These are phyloP conservation scores for Indicator maculatus DNA, from an alignment of 2,113 vertebrate genomes.

Conservation along the genomic window DNA sequence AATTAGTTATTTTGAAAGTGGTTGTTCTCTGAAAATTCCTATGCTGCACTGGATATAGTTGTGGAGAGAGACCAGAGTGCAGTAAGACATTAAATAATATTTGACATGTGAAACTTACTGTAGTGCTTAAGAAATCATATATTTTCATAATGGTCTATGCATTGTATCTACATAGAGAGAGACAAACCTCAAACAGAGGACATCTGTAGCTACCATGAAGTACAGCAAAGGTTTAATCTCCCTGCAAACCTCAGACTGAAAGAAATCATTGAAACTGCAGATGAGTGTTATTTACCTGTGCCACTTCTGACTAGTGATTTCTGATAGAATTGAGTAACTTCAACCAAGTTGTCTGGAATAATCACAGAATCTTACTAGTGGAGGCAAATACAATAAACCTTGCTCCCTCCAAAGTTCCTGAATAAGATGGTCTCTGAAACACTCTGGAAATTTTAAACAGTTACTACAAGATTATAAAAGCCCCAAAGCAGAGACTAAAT, in stretches of 20 bases:
- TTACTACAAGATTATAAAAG: conserved; percentile 9
- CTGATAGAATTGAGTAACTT: not conserved
- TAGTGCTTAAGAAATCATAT: not conserved
- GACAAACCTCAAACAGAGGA: not conserved
- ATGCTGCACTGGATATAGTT: rapidly evolving
- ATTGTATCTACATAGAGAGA: not conserved
- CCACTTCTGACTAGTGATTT: not conserved
- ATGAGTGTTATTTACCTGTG: not conserved
- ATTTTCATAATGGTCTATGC: not conserved
- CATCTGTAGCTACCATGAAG: not conserved
- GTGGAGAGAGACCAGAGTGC: not conserved
- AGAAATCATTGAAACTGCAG: not conserved
- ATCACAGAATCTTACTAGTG: not conserved
- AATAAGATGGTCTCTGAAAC: not conserved
- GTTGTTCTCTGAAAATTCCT: not conserved
- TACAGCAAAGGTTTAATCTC: not conserved
- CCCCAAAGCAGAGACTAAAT: not conserved
- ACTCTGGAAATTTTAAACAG: not conserved
- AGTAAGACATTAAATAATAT: not conserved
- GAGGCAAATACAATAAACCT: not conserved
- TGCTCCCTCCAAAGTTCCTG: not conserved
- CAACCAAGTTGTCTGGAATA: not conserved
- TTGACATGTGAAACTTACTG: not conserved
- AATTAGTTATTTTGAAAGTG: not conserved
- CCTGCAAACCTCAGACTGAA: not conserved